These are phyloP conservation scores for Machimus atricapillus DNA, from an alignment of 2,888 invertebrate species.

Conservation along the genomic window DNA sequence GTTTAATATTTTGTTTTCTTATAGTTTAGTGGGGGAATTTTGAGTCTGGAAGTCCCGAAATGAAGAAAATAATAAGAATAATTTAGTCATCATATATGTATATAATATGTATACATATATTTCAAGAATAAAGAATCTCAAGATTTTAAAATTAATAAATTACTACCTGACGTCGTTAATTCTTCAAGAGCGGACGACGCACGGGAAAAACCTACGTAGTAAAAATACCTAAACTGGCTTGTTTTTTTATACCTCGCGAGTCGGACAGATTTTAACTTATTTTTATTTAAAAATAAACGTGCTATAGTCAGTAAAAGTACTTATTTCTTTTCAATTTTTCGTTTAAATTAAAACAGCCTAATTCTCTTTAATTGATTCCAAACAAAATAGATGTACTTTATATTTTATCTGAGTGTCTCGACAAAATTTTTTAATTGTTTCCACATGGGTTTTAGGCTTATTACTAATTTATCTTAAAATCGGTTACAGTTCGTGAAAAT, in stretches of 20 bases:
- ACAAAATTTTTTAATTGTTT: too few species aligned
- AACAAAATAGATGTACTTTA: too few species aligned
- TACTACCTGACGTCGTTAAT: background rate
- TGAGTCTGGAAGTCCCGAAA: background rate
- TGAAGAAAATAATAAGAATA: background rate
- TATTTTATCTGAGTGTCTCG: too few species aligned
- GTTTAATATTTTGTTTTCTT: background rate
- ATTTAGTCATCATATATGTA: background rate
- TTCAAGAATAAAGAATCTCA: background rate
- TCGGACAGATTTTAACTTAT: background rate
- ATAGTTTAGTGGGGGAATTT: background rate
- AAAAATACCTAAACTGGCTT: background rate
- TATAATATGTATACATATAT: background rate
- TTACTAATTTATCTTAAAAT: too few species aligned
- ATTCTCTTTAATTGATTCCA: too few species aligned
- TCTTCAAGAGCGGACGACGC: background rate
- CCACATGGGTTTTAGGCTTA: too few species aligned
- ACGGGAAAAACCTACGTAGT: background rate
- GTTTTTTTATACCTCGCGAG: too few species aligned
- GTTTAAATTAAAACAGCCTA: too few species aligned
- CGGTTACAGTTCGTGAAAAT: too few species aligned
- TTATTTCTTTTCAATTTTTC: too few species aligned
- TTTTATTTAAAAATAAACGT: too few species aligned
- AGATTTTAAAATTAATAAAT: background rate
- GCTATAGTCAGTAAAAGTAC: too few species aligned